phyloP scores from a whole-genome alignment of 2,797 vertebrate genomes.

The Tokudaia tokunoshimensis region DNA sequence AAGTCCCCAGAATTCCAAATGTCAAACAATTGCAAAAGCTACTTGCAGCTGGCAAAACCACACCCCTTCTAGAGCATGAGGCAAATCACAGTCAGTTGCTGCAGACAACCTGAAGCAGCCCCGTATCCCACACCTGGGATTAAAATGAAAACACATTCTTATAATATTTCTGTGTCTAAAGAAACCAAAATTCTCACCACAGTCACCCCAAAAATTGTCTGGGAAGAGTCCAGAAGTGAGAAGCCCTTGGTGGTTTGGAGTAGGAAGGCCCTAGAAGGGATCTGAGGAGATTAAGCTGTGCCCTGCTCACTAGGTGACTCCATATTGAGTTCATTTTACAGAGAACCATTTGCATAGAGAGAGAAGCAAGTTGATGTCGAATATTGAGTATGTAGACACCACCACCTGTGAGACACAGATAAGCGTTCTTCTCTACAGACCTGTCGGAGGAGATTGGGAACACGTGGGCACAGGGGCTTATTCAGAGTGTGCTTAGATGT shows the following conservation, averaged over 20 bases:
- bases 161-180: neutral
- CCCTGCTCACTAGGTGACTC: neutral
- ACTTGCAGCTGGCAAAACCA: neutral
- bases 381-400: neutral
- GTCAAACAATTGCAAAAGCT: neutral
- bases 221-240: neutral
- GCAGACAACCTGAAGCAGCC: neutral
- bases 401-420: neutral
- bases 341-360: neutral
- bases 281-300: neutral
- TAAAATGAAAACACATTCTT: neutral
- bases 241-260: neutral
- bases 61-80: too few species aligned
- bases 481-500: neutral
- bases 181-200: neutral
- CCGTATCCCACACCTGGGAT: neutral
- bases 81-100: neutral
- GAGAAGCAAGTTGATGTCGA: neutral
- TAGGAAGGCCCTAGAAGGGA: neutral
- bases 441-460: neutral
- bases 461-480: neutral
- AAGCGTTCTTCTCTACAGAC: neutral
- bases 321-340: neutral
- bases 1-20: neutral
- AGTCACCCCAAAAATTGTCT: neutral